Evolutionary conservation across 2,888 invertebrate species (phyloP), one percentile per base, ranked within the genome.

Genomic region (Eubasilissa splendida): DNA sequence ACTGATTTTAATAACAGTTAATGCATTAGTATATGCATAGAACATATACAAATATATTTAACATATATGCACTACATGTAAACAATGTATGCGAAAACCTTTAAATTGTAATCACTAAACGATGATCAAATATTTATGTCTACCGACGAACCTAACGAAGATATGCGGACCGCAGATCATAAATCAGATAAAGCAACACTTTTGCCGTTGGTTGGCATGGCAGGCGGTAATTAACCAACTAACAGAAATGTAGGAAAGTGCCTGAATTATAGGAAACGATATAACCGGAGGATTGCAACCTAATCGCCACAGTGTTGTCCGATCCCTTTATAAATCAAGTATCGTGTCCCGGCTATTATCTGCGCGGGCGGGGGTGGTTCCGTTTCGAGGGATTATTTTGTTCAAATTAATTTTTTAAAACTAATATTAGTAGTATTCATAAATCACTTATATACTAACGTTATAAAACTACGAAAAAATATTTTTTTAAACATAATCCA

Each of bases 261-360:
- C 31, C 74, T 75, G 77, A 81, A 75, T 75, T 81, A 81, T 74
- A 66, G 33, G 77, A 81, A 59, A 74, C 42, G 14, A 60, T 74
- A 73, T 11, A 68, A 53, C 71, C 50, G n/a, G 59, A 52, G 77
- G 54, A 54, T 70, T 76, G 75, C 77, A 65, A 77, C 77, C 42
- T 78, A 76, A 74, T 78, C 58, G 60, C 42, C 53, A 42, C n/a
- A 42, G 42, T 42, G 10, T 12, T 31, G n/a, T 65, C 66, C 22
- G 33, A 59, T 73, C 76, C 79, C 14, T 53, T 71, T 54, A 54
- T 82, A 79, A 82, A 82, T 82, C 79, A 76, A 31, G 70, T 50
- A 76, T 81, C 79, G 81, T 81, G 81, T 71, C 22, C 8, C 22
- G 63, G 58, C 68, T 76, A 79, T 81, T 79, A 81, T 59, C 33